Base-by-base conservation (phyloP, 1,140 invertebrate genomes). In the roundworm (Caenorhabditis elegans) region DNA sequence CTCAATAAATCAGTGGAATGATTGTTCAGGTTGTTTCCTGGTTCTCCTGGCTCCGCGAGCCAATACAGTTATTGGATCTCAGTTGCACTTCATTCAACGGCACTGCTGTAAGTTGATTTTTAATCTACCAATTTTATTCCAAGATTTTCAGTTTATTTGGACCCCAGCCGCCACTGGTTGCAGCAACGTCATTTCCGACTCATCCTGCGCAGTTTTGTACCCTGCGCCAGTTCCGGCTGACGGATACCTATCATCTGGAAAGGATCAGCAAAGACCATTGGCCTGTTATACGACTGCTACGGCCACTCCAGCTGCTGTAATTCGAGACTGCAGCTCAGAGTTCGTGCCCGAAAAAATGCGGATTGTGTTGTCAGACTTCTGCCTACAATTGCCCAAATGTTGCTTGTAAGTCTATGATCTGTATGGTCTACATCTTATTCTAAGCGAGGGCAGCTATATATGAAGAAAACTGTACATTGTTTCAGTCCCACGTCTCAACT, bases 401-500 rank as follows among this genome's bases (percentile, higher is more conserved):
- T 70, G 17, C n/a, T 22, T 70, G 60, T 70, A 43, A 36, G 60
- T 43, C n/a, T n/a, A n/a, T 8, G 43, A 10, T 22, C n/a, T 31
- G n/a, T n/a, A n/a, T n/a, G n/a, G n/a, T n/a, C n/a, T n/a, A n/a
- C n/a, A n/a, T n/a, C n/a, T n/a, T n/a, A n/a, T n/a, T n/a, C n/a
- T n/a, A n/a, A n/a, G n/a, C n/a, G n/a, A n/a, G n/a, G n/a, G n/a
- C n/a, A n/a, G n/a, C n/a, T n/a, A n/a, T n/a, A n/a, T n/a, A n/a
- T n/a, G n/a, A n/a, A n/a, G n/a, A n/a, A n/a, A n/a, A n/a, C n/a
- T n/a, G n/a, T n/a, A n/a, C n/a, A n/a, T 0, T 36, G 10, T 43
- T 77, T 39, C 75, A 77, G 75, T 17, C 46, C 75, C 75, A 2
- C 75, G 75, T 48, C 43, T 77, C 75, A 77, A 77, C 43, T 77